Conservation (phyloP, 2,113 vertebrate genomes). For the Danionella cerebrum region DNA sequence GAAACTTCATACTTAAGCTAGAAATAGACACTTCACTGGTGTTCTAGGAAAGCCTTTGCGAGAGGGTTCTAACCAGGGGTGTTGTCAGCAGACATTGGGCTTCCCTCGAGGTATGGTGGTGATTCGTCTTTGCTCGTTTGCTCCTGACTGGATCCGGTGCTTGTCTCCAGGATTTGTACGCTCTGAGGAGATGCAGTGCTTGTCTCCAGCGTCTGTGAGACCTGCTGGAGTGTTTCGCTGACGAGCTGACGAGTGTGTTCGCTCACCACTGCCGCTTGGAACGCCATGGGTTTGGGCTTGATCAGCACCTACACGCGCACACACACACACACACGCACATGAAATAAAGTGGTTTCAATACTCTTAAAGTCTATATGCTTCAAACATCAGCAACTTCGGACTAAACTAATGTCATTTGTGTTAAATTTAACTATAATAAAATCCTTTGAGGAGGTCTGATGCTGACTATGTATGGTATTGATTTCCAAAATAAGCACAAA, state of each 20-base stretch:
- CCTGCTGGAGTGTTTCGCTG: conserved; percentile 92
- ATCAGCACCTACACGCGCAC: conserved; percentile 79
- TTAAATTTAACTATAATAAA: too few species aligned
- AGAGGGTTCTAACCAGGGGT: conserved; percentile 63
- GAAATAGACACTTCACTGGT: too few species aligned
- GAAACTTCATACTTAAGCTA: too few species aligned
- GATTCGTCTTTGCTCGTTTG: conserved; percentile 71
- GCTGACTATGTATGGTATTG: too few species aligned
- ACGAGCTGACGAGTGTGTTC: conserved; percentile 93
- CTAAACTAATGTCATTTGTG: too few species aligned
- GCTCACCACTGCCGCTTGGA: conserved; percentile 89
- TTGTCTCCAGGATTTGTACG: too few species aligned
- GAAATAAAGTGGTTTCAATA: too few species aligned
- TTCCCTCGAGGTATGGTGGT: conserved; percentile 64
- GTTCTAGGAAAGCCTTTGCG: not conserved
- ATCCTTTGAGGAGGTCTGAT: too few species aligned
- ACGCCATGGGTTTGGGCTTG: conserved; percentile 93
- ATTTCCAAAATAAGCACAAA: too few species aligned
- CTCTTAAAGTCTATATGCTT: accelerated
- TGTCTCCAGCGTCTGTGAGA: too few species aligned
- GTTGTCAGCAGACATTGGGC: conserved; percentile 73
- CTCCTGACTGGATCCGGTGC: conserved; percentile 66
- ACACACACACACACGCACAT: not conserved
- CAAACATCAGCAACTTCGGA: too few species aligned
- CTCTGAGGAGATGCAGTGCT: too few species aligned